phyloP scores from a whole-genome alignment of 2,113 vertebrate genomes.

The Anarrhichthys ocellatus region DNA sequence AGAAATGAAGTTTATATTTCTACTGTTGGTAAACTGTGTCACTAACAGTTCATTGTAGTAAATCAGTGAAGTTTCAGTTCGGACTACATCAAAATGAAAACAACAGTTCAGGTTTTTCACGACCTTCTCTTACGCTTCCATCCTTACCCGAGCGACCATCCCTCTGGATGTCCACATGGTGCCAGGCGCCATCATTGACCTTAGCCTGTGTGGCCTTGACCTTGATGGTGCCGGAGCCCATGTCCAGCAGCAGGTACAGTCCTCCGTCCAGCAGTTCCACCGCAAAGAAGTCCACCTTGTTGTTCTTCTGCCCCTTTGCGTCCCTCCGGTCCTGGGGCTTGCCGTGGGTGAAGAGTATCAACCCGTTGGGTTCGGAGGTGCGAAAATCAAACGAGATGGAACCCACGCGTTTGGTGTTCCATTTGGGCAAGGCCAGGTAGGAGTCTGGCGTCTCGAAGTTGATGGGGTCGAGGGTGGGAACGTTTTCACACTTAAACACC shows the following conservation, averaged over 20 bases:
- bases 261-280: conserved; percentile 95
- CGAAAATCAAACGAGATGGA: conserved; percentile 98
- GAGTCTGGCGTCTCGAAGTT: conserved; percentile 96
- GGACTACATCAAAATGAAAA: neutral
- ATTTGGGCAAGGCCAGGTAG: conserved; percentile 94
- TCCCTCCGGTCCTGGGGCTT: conserved; percentile 94
- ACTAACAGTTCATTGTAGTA: neutral
- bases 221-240: conserved; percentile 98
- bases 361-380: conserved; percentile 94
- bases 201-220: conserved; percentile 97
- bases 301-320: conserved; percentile 91
- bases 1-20: neutral
- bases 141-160: conserved; percentile 94
- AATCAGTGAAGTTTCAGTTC: neutral
- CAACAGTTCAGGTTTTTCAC: neutral
- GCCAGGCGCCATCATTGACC: conserved; percentile 96
- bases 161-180: conserved; percentile 97
- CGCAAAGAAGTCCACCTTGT: conserved; percentile 97
- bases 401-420: conserved; percentile 98
- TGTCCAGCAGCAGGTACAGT: conserved; percentile 94
- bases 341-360: conserved; percentile 97
- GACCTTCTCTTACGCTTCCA: neutral
- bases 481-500: conserved; percentile 95
- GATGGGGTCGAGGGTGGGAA: conserved; percentile 96
- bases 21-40: neutral